Evolutionary conservation across 2,797 vertebrate species (phyloP).

Genomic region (Poeciliopsis presidionis): DNA sequence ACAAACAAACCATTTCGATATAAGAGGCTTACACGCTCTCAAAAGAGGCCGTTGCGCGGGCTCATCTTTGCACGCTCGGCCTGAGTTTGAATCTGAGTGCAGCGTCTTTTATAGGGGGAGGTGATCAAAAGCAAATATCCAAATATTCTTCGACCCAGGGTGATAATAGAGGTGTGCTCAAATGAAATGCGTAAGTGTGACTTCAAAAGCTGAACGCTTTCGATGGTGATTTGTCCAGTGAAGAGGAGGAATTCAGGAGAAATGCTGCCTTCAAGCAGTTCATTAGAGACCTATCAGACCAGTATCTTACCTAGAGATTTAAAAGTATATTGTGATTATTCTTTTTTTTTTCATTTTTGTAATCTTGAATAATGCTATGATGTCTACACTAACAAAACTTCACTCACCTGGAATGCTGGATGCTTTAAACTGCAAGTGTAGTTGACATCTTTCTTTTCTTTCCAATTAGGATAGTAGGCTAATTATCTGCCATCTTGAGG

Average conservation of each 20-base stretch:
- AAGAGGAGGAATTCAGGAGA: neutral
- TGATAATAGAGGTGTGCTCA: conserved; percentile 58
- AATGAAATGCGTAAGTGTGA: neutral
- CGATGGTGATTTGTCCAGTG: neutral
- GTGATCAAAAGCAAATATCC: conserved; percentile 69
- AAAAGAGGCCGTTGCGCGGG: conserved; percentile 64
- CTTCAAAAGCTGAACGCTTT: neutral
- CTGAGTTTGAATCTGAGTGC: conserved; percentile 57
- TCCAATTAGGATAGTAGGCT: neutral
- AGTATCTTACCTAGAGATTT: neutral
- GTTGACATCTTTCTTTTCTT: neutral
- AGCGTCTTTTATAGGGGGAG: conserved; percentile 61
- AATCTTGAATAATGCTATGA: neutral
- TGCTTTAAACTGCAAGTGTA: neutral
- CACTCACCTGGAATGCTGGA: neutral
- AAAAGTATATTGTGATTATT: neutral
- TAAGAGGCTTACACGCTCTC: conserved; percentile 77
- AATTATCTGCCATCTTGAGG: neutral
- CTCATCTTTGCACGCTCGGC: conserved; percentile 46
- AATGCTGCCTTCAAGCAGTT: neutral
- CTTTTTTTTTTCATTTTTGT: neutral
- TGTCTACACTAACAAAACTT: neutral
- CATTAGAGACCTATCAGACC: neutral
- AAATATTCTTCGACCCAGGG: conserved; percentile 59
- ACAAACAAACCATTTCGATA: conserved; percentile 76